These are phyloP conservation scores for Callithrix jacchus DNA, from an alignment of 2,113 vertebrate species.

Conservation along the genomic window DNA sequence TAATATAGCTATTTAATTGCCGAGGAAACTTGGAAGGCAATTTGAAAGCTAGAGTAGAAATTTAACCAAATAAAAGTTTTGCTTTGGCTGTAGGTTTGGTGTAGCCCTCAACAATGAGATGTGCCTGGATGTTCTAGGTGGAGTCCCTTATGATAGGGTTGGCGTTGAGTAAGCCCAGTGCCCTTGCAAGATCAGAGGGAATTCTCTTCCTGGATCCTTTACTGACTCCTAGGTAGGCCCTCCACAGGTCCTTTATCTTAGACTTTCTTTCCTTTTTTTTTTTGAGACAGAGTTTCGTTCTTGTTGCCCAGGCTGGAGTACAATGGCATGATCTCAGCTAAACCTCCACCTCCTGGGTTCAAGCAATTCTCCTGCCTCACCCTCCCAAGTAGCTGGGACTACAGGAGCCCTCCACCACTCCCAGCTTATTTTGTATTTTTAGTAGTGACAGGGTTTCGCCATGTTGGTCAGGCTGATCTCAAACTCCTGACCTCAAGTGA, in stretches of 20 bases:
- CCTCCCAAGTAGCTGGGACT: too few relatives aligned
- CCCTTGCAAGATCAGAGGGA: background rate
- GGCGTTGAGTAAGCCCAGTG: background rate
- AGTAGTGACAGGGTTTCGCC: too few relatives aligned
- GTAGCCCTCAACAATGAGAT: background rate
- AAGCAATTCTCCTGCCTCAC: too few relatives aligned
- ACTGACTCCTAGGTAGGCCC: background rate
- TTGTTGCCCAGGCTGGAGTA: too few relatives aligned
- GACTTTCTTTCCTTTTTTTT: constrained; percentile 46
- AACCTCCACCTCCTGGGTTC: too few relatives aligned
- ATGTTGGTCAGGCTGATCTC: too few relatives aligned
- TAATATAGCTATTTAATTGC: constrained; percentile 43
- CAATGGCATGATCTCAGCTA: too few relatives aligned
- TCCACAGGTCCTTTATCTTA: constrained; percentile 36
- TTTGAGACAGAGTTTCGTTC: too few relatives aligned
- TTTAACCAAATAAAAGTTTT: constrained; percentile 9
- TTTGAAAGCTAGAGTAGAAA: constrained; percentile 49
- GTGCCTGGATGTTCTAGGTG: background rate
- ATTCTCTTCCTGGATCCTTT: background rate
- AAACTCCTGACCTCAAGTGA: too few relatives aligned
- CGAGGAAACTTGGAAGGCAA: constrained; percentile 49
- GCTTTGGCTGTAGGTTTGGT: background rate
- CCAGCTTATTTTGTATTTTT: too few relatives aligned
- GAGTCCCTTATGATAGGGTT: background rate
- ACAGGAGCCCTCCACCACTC: too few relatives aligned